Base-by-base conservation (phyloP, 30 jellyfish, hydroid and myxozoan species). In the Nemopilema nomurai region DNA sequence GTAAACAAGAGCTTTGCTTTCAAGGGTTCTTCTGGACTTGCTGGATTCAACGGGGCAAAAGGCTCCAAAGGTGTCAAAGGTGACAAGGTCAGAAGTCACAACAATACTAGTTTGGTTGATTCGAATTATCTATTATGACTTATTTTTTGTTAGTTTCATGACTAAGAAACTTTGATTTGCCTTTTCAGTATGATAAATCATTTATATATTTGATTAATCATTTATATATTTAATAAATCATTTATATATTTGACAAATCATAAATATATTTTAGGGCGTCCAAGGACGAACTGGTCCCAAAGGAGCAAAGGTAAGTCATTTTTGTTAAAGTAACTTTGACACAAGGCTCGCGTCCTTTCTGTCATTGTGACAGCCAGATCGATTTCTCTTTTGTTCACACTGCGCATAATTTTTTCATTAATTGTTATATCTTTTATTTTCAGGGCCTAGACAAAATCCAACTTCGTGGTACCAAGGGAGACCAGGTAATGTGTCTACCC, bases 51-150 rank as follows among this genome's bases (percentile, higher is more conserved):
- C 77, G 98, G 98, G 25, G 93, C 87, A 20, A 74, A 67, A 1
- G 98, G 98, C 25, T 62, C 78, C 19, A 79, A 76, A 76, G 98
- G 98, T 64, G 89, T 28, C 33, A 27, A 53, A 26, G 95, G 95
- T 65, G 66, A 21, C 0, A 49, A 74, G 77, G 93, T 85, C 16
- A 70, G 76, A 20, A 64, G 20, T 13, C 72, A n/a, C n/a, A n/a
- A n/a, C n/a, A n/a, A n/a, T n/a, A n/a, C n/a, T n/a, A n/a, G n/a
- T n/a, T n/a, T n/a, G n/a, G n/a, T n/a, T n/a, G n/a, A n/a, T n/a
- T n/a, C n/a, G n/a, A n/a, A n/a, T n/a, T n/a, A n/a, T n/a, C n/a
- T n/a, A n/a, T n/a, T n/a, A n/a, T n/a, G n/a, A n/a, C n/a, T n/a
- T n/a, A n/a, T n/a, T n/a, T n/a, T n/a, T n/a, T n/a, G n/a, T n/a